Percentiles rank a stretch among this genome's conserved stretches.
Conservation (phyloP, 2,888 invertebrate species). For the Agrochola macilenta region DNA sequence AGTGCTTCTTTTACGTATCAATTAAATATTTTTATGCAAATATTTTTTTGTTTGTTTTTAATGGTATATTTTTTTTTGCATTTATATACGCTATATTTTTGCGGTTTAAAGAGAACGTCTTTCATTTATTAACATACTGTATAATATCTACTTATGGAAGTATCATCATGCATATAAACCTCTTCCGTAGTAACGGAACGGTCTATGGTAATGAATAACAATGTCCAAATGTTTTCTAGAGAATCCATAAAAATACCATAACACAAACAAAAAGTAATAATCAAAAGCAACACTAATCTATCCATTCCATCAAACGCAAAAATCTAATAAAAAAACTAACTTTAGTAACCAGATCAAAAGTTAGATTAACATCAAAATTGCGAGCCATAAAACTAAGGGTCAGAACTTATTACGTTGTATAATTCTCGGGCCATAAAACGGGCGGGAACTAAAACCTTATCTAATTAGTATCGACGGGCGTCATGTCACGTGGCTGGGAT, state of each 20-base stretch:
- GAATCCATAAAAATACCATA: neutral
- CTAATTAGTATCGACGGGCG: slow-evolving; percentile 77
- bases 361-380: slow-evolving; percentile 78
- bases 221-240: neutral
- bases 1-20: too few relatives aligned
- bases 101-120: too few relatives aligned
- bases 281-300: slow-evolving; percentile 25
- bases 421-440: slow-evolving; percentile 74
- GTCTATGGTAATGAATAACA: too few relatives aligned
- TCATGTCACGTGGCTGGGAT: slow-evolving; percentile 63
- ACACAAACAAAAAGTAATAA: neutral
- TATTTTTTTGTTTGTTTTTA: too few relatives aligned
- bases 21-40: too few relatives aligned
- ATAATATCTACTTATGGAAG: too few relatives aligned
- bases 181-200: too few relatives aligned
- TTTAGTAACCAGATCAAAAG: slow-evolving; percentile 73
- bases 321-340: slow-evolving; percentile 43
- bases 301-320: slow-evolving; percentile 31
- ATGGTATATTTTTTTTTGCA: too few relatives aligned
- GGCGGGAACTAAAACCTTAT: slow-evolving; percentile 71
- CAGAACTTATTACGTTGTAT: slow-evolving; percentile 73
- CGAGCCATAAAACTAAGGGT: slow-evolving; percentile 70
- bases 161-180: too few relatives aligned
- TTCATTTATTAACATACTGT: too few relatives aligned
- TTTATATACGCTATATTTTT: too few relatives aligned